Conservation (phyloP, 2,888 invertebrate genomes). For the Endomychus coccineus region DNA sequence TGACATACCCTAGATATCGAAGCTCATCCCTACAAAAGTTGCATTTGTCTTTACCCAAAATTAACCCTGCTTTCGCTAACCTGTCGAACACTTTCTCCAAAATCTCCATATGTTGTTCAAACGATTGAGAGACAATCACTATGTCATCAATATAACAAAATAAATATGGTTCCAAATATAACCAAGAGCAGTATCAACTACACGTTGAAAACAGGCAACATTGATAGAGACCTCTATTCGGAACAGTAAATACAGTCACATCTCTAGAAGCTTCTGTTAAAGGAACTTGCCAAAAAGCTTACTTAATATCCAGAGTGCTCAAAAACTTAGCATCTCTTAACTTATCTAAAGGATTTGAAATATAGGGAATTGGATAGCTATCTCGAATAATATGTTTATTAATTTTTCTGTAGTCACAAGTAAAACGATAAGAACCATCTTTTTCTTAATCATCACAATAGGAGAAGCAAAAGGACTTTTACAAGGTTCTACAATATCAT, state of each 20-base stretch:
- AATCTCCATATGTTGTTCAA: conserved; percentile 8
- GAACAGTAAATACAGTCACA: too few relatives aligned
- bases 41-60: conserved; percentile 16
- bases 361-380: too few relatives aligned
- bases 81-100: conserved; percentile 8
- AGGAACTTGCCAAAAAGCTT: too few relatives aligned
- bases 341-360: too few relatives aligned
- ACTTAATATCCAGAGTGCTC: too few relatives aligned
- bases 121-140: conserved; percentile 7
- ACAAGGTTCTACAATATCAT: conserved; percentile 3
- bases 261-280: too few relatives aligned
- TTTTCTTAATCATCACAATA: conserved; percentile 3
- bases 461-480: conserved; percentile 5
- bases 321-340: too few relatives aligned
- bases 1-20: conserved; percentile 16
- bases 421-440: neutral
- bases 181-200: too few relatives aligned
- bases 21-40: conserved; percentile 15
- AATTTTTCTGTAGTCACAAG: too few relatives aligned
- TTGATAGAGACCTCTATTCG: too few relatives aligned
- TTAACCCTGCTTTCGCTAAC: conserved; percentile 9
- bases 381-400: too few relatives aligned
- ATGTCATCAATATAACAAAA: conserved; percentile 18
- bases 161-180: conserved; percentile 16
- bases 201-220: too few relatives aligned